Evolutionary conservation across 2,797 vertebrate species (phyloP).

Genomic region (Pampus argenteus): DNA sequence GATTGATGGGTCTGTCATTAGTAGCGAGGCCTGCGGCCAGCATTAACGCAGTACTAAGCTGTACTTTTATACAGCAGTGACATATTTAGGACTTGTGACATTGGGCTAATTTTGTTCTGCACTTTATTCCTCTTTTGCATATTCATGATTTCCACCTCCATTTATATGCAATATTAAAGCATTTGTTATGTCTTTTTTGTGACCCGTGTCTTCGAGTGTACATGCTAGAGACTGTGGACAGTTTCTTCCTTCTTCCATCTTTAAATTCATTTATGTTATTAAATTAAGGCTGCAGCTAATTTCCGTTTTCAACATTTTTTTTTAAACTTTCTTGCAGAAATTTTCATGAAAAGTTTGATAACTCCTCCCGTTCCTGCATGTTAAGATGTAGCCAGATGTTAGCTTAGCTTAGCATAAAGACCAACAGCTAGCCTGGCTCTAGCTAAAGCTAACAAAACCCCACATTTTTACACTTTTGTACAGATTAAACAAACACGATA

Average conservation of each 20-base stretch:
- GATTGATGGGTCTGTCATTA: constrained; percentile 76
- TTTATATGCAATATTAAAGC: neutral
- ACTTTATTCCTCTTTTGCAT: neutral
- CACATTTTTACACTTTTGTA: too few species aligned
- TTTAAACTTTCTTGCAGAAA: neutral
- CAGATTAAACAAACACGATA: too few species aligned
- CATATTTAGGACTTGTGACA: constrained; percentile 43
- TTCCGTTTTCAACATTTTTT: neutral
- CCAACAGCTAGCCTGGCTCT: neutral
- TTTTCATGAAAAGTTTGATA: too few species aligned
- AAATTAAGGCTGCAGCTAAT: neutral
- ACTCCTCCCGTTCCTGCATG: too few species aligned
- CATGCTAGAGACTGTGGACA: neutral
- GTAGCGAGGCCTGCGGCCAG: constrained; percentile 31
- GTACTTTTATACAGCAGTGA: constrained; percentile 37
- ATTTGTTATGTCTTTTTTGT: constrained; percentile 3
- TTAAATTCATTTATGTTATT: neutral
- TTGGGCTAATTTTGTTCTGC: constrained; percentile 25
- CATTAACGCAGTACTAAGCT: constrained; percentile 63
- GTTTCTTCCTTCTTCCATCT: neutral
- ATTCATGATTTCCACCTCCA: neutral
- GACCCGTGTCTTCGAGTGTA: neutral
- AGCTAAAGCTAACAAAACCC: too few species aligned
- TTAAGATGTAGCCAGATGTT: too few species aligned
- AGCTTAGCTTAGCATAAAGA: too few species aligned